Evolutionary conservation across 2,888 invertebrate genomes (phyloP).

Genomic region (Polietes domitor): DNA sequence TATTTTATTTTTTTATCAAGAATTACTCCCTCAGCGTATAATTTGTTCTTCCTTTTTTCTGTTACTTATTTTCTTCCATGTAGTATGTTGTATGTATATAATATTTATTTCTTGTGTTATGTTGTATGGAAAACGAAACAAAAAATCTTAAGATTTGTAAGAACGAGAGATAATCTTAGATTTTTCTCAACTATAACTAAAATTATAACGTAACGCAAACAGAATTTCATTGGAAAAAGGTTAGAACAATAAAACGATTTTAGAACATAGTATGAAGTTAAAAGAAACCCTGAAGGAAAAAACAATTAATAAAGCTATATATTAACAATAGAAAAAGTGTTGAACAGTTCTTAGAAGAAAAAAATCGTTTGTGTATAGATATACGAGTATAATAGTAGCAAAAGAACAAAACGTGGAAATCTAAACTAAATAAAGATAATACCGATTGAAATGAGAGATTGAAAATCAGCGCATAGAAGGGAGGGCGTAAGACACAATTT

Average conservation of each 20-base stretch:
- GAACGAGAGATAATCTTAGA: conserved; percentile 28
- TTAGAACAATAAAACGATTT: conserved; percentile 5
- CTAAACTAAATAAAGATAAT: background rate
- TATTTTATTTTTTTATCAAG: conserved; percentile 21
- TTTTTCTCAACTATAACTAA: conserved; percentile 22
- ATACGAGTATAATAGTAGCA: background rate
- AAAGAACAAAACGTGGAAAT: background rate
- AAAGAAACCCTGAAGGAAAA: background rate
- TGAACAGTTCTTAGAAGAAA: conserved; percentile 21
- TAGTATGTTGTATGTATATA: background rate
- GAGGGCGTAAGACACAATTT: background rate
- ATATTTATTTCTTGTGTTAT: conserved; percentile 9
- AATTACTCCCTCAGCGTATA: background rate
- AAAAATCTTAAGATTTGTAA: conserved; percentile 7
- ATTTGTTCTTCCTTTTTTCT: conserved; percentile 15
- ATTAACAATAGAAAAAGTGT: conserved; percentile 38
- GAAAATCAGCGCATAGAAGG: background rate
- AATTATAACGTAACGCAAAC: conserved; percentile 25
- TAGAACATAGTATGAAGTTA: background rate
- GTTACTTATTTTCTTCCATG: background rate
- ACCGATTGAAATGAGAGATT: background rate
- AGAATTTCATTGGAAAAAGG: conserved; percentile 12
- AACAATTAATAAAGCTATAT: conserved; percentile 29
- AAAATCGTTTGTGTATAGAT: background rate
- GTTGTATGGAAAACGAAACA: conserved; percentile 19